Evolutionary conservation across 2,113 vertebrate genomes (phyloP), one percentile per base, ranked within the genome.

Genomic region (Carassius gibelio): DNA sequence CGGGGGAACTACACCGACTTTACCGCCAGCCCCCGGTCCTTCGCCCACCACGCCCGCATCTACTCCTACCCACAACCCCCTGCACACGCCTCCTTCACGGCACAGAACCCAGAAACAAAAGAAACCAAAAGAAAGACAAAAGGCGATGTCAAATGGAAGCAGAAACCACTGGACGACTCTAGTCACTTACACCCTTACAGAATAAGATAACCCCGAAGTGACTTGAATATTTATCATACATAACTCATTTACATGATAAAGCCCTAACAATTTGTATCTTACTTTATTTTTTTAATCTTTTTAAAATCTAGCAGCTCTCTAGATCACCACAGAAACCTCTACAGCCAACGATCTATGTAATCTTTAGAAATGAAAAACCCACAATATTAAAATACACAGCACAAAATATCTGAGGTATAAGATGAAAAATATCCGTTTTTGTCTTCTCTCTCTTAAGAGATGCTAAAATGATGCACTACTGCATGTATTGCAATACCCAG

Each of bases 331-430:
- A 94, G 95, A 95, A 96, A 95, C 91, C 94, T 96, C 96, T 97
- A 98, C 95, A 96, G 96, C 95, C 95, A 95, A 96, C 96, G 94
- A 96, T 96, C 95, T 97, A 97, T 93, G 89, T 93, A 96, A 97
- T 95, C 95, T 96, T 96, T 95, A 92, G 94, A 99, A 98, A 97
- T 96, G 87, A 99, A 98, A 97, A 97, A 96, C 95, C 96, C 97
- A 98, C 97, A 95, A 97, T 99, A 98, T 97, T 98, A 98, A 99
- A 99, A 98, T 97, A 97, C 97, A 99, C 97, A 97, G 96, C 97
- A 99, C 97, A 98, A 98, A 98, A 98, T 97, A 98, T 98, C 95
- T 99, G 97, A 99, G 97, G 97, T 99, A 99, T 98, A 98, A 97
- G 97, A 99, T 97, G 97, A 98, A 98, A 99, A 98, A 97, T 97